Base-by-base conservation (phyloP, 2,888 invertebrate species). In the Biston stratarius region DNA sequence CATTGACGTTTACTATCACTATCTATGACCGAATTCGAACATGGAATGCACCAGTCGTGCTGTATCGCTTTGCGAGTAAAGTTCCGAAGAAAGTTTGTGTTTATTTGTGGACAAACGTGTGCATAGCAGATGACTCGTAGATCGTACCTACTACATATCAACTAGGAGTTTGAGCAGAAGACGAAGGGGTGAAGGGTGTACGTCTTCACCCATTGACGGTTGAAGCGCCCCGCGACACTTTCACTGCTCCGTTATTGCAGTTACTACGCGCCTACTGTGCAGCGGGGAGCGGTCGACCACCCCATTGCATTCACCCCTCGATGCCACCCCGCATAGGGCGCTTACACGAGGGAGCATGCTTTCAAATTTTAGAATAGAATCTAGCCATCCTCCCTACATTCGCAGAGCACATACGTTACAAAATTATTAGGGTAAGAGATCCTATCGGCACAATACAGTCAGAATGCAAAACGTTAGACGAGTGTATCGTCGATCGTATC, bases 191-290 rank as follows among this genome's bases (percentile, higher is more conserved):
- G 88, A 88, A 90, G 91, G 91, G 91, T 86, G 91, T 85, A 88
- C 88, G 88, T 91, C 92, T 92, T 93, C 91, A 88, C 91, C 92
- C 93, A 94, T 94, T 94, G 93, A 94, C 93, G 92, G 92, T 92
- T 92, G 92, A 89, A 91, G 90, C 93, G 84, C 82, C 86, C 90
- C 92, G 91, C 92, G 93, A 94, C 93, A 94, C 93, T 94, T 94
- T 94, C 93, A 93, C 93, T 94, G 88, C 91, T 89, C 92, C 89
- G 93, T 90, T 93, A 92, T 92, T 92, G 92, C 93, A 92, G 91
- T 89, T 89, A 93, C 92, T 93, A 92, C 92, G 92, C 92, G 93
- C 93, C 93, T 92, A 92, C 88, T 83, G 87, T 87, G 86, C 88
- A 87, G 78, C 83, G 85, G 87, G 86, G 84, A 84, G 74, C 74